A percentile compares a stretch with the other conserved stretches of the same genome.
These are phyloP conservation scores for Passer domesticus DNA, from an alignment of 2,113 vertebrate species.

Conservation along the genomic window DNA sequence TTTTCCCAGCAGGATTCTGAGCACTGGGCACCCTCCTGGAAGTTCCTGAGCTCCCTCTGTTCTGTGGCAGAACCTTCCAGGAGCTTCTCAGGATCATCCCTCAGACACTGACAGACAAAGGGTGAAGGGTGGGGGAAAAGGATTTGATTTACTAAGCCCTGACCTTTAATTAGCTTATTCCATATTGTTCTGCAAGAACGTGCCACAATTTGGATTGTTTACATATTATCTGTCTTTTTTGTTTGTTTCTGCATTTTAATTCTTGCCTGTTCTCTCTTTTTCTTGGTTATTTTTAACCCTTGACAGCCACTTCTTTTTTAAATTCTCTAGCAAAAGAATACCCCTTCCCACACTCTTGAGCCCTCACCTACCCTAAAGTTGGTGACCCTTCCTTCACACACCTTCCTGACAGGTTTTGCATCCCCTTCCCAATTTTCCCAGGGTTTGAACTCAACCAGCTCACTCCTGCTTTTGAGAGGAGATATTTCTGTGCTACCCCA, in stretches of 20 bases:
- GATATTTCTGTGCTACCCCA: neutral
- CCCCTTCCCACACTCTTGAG: constrained; percentile 52
- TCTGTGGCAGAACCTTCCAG: neutral
- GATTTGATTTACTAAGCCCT: neutral
- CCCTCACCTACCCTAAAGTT: constrained; percentile 65
- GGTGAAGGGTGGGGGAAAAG: constrained; percentile 1
- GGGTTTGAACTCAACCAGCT: neutral
- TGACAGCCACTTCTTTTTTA: constrained; percentile 64
- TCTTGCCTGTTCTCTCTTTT: constrained; percentile 45
- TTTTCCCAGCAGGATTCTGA: neutral
- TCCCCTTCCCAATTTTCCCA: constrained; percentile 15
- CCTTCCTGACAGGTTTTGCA: constrained; percentile 60
- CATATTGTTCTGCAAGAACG: neutral
- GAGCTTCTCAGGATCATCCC: neutral
- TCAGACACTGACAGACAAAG: constrained; percentile 6
- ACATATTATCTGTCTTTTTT: neutral
- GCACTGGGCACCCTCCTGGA: neutral
- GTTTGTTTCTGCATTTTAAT: constrained; percentile 6
- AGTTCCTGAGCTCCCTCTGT: neutral
- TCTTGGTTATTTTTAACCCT: constrained; percentile 59
- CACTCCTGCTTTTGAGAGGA: neutral
- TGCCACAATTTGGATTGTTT: neutral
- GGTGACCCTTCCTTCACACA: constrained; percentile 62
- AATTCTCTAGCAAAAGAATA: constrained; percentile 62
- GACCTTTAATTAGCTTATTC: neutral